Evolutionary conservation across 2,113 vertebrate genomes (phyloP).

Genomic region (Mobula birostris): DNA sequence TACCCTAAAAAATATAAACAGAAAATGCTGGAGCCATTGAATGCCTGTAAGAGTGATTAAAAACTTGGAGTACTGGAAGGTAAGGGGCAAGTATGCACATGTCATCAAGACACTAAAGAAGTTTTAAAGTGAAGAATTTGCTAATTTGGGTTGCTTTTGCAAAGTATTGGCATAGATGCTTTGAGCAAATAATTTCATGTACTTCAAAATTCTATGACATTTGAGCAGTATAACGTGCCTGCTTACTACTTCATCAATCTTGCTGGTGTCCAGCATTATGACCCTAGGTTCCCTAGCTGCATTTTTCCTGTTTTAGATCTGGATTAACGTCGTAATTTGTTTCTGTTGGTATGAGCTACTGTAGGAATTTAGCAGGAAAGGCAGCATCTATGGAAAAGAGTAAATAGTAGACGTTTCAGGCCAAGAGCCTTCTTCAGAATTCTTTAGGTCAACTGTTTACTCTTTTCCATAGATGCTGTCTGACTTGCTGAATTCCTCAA

Average conservation of each 20-base stretch:
- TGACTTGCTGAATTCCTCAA: too few relatives aligned
- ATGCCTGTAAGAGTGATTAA: neutral
- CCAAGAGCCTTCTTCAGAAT: too few relatives aligned
- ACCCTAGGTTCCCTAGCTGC: neutral
- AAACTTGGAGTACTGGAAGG: neutral
- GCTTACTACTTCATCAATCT: neutral
- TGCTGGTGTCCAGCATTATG: neutral
- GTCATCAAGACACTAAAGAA: too few relatives aligned
- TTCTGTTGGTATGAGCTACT: too few relatives aligned
- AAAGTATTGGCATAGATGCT: neutral
- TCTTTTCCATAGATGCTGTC: too few relatives aligned
- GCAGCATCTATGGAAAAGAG: too few relatives aligned
- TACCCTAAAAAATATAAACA: neutral
- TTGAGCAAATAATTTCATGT: neutral
- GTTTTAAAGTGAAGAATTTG: neutral
- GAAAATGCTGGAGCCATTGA: neutral
- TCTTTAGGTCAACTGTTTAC: too few relatives aligned
- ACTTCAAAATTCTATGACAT: neutral
- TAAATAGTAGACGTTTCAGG: too few relatives aligned
- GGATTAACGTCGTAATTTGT: neutral
- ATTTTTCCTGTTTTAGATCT: neutral
- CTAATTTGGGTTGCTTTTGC: neutral
- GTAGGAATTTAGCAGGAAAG: too few relatives aligned
- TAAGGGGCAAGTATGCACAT: neutral
- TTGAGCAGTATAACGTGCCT: neutral